These are phyloP conservation scores for Teleogryllus oceanicus DNA, from an alignment of 2,888 invertebrate genomes.

Conservation along the genomic window DNA sequence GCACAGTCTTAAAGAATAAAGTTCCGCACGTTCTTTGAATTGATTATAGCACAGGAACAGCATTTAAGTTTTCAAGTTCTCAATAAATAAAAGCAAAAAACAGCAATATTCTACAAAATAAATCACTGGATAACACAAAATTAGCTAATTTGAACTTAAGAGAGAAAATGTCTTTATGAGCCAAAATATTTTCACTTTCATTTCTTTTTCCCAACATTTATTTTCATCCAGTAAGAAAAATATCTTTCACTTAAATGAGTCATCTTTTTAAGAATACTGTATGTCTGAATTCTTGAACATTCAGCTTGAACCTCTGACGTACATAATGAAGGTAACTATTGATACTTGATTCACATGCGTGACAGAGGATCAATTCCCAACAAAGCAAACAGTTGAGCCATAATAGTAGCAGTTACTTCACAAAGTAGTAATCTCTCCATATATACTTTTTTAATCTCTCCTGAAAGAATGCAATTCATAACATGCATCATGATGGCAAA, in stretches of 20 bases:
- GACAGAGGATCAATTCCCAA: constrained; percentile 88
- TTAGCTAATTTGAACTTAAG: too few species aligned
- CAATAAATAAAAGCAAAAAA: too few species aligned
- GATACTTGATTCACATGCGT: constrained; percentile 67
- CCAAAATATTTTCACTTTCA: too few species aligned
- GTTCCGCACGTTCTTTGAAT: too few species aligned
- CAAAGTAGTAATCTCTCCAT: constrained; percentile 83
- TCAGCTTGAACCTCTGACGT: background rate
- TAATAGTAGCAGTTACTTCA: constrained; percentile 84
- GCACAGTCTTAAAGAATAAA: too few species aligned
- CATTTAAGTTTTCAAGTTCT: too few species aligned
- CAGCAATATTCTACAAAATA: too few species aligned
- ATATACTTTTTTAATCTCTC: constrained; percentile 77
- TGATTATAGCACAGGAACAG: too few species aligned
- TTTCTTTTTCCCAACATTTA: too few species aligned
- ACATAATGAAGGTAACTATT: background rate
- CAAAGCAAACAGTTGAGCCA: constrained; percentile 84
- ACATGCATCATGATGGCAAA: background rate
- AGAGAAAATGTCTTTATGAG: too few species aligned
- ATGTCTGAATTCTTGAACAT: too few species aligned
- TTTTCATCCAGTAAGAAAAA: background rate
- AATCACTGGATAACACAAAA: too few species aligned
- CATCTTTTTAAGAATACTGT: background rate
- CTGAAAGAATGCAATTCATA: constrained; percentile 47
- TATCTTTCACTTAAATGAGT: constrained; percentile 7